A percentile compares a stretch with the other conserved stretches of the same genome.
Conservation (phyloP, 2,888 invertebrate species). For the Diploptera punctata region DNA sequence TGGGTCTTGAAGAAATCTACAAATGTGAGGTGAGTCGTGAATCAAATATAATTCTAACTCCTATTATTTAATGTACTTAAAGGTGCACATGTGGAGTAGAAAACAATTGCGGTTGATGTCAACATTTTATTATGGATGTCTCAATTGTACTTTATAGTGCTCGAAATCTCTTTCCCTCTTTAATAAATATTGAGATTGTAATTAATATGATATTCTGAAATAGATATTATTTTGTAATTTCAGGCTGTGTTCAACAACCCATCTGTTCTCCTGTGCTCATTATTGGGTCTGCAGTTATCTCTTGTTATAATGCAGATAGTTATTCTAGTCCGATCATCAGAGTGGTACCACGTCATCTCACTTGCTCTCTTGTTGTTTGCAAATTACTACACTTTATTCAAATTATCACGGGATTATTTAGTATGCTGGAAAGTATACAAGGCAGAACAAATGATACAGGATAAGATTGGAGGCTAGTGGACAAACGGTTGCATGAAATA, state of each 20-base stretch:
- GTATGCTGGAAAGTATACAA: conserved; percentile 84
- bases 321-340: conserved; percentile 76
- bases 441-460: conserved; percentile 72
- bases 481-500: too few relatives aligned
- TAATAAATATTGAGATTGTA: too few relatives aligned
- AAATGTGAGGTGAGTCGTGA: too few relatives aligned
- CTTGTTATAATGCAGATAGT: conserved; percentile 80
- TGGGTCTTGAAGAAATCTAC: too few relatives aligned
- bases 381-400: conserved; percentile 92
- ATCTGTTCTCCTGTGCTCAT: conserved; percentile 72
- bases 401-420: conserved; percentile 84
- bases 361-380: conserved; percentile 85
- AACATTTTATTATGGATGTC: too few relatives aligned
- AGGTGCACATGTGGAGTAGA: too few relatives aligned
- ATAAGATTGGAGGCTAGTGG: conserved; percentile 57
- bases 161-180: too few relatives aligned
- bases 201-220: too few relatives aligned
- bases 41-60: too few relatives aligned
- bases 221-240: conserved; percentile 51
- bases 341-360: conserved; percentile 93
- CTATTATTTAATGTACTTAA: too few relatives aligned
- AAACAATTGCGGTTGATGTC: too few relatives aligned
- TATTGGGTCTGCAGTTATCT: conserved; percentile 73
- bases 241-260: conserved; percentile 91
- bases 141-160: too few relatives aligned